These are phyloP conservation scores for Poeciliopsis retropinna DNA, from an alignment of 2,113 vertebrate species.

Conservation along the genomic window DNA sequence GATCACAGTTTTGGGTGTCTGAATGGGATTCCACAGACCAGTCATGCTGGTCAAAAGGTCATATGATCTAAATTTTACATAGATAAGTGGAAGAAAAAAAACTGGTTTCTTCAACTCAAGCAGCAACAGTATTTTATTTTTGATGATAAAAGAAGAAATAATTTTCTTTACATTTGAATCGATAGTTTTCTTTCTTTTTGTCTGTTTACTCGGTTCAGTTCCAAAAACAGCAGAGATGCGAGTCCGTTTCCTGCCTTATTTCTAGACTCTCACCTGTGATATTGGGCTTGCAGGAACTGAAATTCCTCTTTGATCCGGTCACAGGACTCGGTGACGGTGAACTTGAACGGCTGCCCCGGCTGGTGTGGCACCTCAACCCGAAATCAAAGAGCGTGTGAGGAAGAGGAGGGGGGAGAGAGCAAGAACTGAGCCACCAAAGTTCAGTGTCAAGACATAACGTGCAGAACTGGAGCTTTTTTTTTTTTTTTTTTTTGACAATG, in stretches of 20 bases:
- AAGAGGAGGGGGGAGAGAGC: slow-evolving; percentile 35
- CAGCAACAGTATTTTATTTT: neutral
- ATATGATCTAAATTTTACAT: neutral
- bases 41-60: neutral
- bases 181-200: neutral
- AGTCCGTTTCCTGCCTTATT: neutral
- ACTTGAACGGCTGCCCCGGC: slow-evolving; percentile 94
- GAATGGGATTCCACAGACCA: neutral
- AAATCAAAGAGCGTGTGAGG: slow-evolving; percentile 41
- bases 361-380: slow-evolving; percentile 87
- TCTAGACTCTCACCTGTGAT: slow-evolving; percentile 87
- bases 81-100: neutral
- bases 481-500: slow-evolving; percentile 45
- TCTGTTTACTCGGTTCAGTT: neutral
- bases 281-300: slow-evolving; percentile 95
- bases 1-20: neutral
- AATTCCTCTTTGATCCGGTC: slow-evolving; percentile 97
- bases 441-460: slow-evolving; percentile 51
- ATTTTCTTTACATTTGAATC: neutral
- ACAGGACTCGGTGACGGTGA: slow-evolving; percentile 93
- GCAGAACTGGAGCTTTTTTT: slow-evolving; percentile 28
- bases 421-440: slow-evolving; percentile 65
- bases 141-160: neutral
- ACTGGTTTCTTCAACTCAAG: neutral
- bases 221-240: neutral